Evolutionary conservation across 2,797 vertebrate species (phyloP).

Genomic region (Molossus molossus): DNA sequence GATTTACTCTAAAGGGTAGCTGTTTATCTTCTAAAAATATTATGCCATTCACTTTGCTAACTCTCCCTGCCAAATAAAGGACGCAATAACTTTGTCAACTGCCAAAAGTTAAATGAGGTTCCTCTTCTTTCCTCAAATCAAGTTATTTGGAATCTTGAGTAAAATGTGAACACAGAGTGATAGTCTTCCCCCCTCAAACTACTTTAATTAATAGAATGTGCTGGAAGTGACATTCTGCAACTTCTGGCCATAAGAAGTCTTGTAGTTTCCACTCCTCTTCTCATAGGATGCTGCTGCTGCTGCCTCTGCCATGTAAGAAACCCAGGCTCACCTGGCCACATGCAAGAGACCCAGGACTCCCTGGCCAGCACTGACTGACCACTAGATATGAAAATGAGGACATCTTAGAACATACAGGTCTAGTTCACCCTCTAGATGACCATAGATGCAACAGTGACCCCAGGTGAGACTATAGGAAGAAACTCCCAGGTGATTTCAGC

Average conservation of each 20-base stretch:
- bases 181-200: not conserved
- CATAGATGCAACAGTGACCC: not conserved
- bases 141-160: not conserved
- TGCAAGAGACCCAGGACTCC: not conserved
- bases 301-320: rapidly evolving
- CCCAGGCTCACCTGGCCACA: rapidly evolving
- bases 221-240: not conserved
- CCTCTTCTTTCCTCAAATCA: not conserved
- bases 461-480: not conserved
- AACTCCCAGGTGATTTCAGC: too few relatives aligned
- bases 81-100: not conserved
- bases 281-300: not conserved
- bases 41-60: too few relatives aligned
- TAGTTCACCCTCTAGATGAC: not conserved
- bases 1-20: not conserved
- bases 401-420: not conserved
- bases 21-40: not conserved
- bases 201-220: not conserved
- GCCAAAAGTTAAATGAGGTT: not conserved
- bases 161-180: not conserved
- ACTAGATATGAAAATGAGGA: not conserved
- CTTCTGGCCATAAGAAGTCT: not conserved
- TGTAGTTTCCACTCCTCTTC: not conserved
- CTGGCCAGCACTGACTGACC: rapidly evolving
- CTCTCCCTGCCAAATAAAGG: not conserved